Evolutionary conservation across 2,888 invertebrate genomes (phyloP), one percentile per base, ranked within the genome.

Genomic region (Pegoplata infirma): DNA sequence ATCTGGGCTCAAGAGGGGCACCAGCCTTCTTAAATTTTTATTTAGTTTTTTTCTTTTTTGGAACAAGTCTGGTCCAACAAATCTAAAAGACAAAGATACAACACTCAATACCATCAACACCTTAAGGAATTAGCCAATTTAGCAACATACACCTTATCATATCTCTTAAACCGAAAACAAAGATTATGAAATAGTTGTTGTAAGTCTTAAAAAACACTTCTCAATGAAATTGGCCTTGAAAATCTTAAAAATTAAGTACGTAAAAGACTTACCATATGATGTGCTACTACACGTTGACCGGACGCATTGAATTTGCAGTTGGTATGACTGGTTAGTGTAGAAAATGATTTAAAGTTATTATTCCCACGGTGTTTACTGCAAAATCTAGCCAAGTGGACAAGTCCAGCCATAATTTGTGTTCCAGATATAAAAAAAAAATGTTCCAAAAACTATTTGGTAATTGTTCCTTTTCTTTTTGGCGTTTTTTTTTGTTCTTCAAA

Each of bases 381-480:
- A 82, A 87, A 83, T 84, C 84, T 87, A 72, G 83, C 84, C 80
- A 87, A 82, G 78, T 86, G 82, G 58, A 87, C 74, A 80, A 87
- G 77, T 82, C 85, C 88, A 82, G 88, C 86, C 87, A 88, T 88
- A 79, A 83, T 85, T 84, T 82, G 36, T 40, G 12, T 10, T 3
- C n/a, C 36, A 40, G 36, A 40, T n/a, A 12, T 12, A 32, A 40
- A 36, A 40, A 40, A n/a, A 40, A 40, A 40, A 40, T 40, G 12
- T n/a, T 8, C 36, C 36, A 40, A 40, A 3, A n/a, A 25, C 6
- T 25, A 12, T 40, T 40, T n/a, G 12, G n/a, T 3, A 40, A 12
- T 40, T 40, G 36, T n/a, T n/a, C n/a, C n/a, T n/a, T n/a, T n/a
- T n/a, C n/a, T n/a, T n/a, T n/a, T n/a, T n/a, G n/a, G n/a, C n/a